Evolutionary conservation across 2,113 vertebrate genomes (phyloP).

Genomic region (Ophthalmotilapia sp.): DNA sequence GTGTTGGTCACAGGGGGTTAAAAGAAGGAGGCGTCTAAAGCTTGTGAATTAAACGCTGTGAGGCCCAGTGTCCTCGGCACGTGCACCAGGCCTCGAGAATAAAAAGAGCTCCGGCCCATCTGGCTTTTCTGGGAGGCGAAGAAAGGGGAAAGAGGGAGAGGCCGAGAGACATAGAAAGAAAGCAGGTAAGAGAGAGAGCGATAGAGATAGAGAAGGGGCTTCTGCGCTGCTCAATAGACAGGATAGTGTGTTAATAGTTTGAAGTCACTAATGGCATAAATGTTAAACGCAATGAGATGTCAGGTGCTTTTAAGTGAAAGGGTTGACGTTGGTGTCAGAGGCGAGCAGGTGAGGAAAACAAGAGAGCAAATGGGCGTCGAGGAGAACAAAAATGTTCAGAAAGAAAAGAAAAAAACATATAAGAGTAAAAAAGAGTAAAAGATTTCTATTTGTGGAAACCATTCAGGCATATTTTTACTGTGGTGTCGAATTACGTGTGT

Average conservation of each 20-base stretch:
- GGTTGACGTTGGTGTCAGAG: neutral
- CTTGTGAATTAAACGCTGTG: conserved; percentile 67
- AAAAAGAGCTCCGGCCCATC: conserved; percentile 64
- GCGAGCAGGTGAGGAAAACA: neutral
- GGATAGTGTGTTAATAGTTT: neutral
- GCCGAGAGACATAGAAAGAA: neutral
- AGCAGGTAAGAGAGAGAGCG: neutral
- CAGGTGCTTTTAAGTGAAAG: neutral
- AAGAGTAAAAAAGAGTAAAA: accelerated
- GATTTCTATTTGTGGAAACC: neutral
- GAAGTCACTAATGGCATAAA: neutral
- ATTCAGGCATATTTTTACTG: neutral
- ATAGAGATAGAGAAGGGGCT: neutral
- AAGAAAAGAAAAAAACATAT: neutral
- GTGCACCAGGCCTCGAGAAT: conserved; percentile 58
- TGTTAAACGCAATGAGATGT: neutral
- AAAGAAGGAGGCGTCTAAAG: conserved; percentile 54
- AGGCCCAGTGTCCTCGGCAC: conserved; percentile 71
- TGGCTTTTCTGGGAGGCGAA: conserved; percentile 44
- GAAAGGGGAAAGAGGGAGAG: neutral
- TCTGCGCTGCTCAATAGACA: neutral
- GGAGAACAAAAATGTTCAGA: neutral
- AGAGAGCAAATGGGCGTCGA: neutral
- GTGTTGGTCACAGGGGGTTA: conserved; percentile 43
- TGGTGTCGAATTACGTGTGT: neutral